Percentiles rank a stretch among this genome's conserved stretches.
phyloP scores from a whole-genome alignment of 2,113 vertebrate species.

The Pithys albifrons region DNA sequence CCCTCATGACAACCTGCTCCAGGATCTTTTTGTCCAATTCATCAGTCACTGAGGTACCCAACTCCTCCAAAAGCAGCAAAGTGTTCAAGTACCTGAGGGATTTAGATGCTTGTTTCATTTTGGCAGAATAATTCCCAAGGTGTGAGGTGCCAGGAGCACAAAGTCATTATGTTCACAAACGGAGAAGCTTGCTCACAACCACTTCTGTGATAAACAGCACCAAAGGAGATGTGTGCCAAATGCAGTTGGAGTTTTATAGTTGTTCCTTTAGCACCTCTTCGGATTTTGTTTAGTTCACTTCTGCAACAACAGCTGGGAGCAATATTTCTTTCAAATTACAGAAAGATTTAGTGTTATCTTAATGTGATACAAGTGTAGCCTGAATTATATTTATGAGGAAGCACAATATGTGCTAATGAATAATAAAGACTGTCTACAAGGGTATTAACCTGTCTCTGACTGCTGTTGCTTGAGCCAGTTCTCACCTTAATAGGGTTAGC shows the following conservation, averaged over 20 bases:
- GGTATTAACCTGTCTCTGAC: slow-evolving; percentile 2
- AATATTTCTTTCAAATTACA: slow-evolving; percentile 66
- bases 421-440: slow-evolving; percentile 54
- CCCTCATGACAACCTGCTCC: not conserved
- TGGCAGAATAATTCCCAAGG: not conserved
- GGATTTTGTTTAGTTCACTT: slow-evolving; percentile 41
- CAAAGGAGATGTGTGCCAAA: not conserved
- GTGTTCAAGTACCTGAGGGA: not conserved
- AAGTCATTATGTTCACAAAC: not conserved
- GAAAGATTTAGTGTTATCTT: slow-evolving; percentile 62
- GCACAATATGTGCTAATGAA: slow-evolving; percentile 67
- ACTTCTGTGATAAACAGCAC: not conserved
- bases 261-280: slow-evolving; percentile 38
- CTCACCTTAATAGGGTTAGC: slow-evolving; percentile 18
- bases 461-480: slow-evolving; percentile 27
- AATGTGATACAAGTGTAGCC: slow-evolving; percentile 53
- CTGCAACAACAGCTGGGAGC: slow-evolving; percentile 59
- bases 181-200: rapidly evolving
- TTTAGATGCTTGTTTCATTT: not conserved
- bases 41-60: not conserved
- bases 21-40: not conserved
- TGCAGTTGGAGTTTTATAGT: not conserved
- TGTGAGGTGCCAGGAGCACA: not conserved
- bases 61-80: not conserved
- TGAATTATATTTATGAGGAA: slow-evolving; percentile 58